Base-by-base conservation (phyloP, 2,888 invertebrate species). In the Drosophila percnosoma region DNA sequence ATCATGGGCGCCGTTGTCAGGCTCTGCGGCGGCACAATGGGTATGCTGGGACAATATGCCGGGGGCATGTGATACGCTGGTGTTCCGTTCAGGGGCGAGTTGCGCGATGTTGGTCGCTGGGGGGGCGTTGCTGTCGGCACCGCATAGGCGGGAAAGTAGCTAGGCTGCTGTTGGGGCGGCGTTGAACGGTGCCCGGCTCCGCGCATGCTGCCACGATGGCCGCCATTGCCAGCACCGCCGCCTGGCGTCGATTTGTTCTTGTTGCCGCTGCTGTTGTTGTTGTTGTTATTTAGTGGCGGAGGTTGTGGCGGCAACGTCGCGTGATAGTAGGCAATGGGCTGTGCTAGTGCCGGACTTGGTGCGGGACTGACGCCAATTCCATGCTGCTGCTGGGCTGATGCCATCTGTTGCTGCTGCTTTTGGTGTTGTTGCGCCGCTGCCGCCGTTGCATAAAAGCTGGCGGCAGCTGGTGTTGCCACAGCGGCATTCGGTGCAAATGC, bases 61-160 rank as follows among this genome's bases (percentile, higher is more conserved):
- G 86, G 69, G 2, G 82, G 61, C 24, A 91, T 75, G 27, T 90
- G 84, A 51, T 68, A 91, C 0, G 90, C n/a, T 2, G 90, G 60
- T 1, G 84, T 73, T 2, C 91, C 91, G 31, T 82, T 90, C 3
- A 90, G 48, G 5, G 82, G 66, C 10, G 83, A 67, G 18, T 59
- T 77, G 6, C 87, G 80, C 6, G 91, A 63, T 13, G 85, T 51
- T 4, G 89, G 63, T 8, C 92, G 90, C 11, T 74, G 82, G 8
- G 60, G 83, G n/a, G 87, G 60, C 24, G 82, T 70, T 24, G 85
- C 65, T 7, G 88, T 63, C 6, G 84, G 75, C 49, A 91, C 64
- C 13, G 87, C 73, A 63, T 77, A 90, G 0, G 83, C n/a, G 45
- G 74, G 0, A 54, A 49, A 79, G 21, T 48, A 89, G 53, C 33